Conservation (phyloP, 2,888 invertebrate species). For the Melanargia galathea region DNA sequence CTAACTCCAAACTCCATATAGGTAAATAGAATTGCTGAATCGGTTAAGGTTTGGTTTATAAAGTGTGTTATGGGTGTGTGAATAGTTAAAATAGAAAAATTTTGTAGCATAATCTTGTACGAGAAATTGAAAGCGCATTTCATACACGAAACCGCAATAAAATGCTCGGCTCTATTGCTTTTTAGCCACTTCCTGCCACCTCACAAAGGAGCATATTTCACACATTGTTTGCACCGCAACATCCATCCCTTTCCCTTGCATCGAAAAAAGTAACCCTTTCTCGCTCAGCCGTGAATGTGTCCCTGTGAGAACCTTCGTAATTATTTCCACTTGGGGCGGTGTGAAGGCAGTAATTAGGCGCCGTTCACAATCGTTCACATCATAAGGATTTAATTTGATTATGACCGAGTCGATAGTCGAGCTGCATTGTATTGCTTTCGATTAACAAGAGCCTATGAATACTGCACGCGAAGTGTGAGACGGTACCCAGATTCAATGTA, state of each 20-base stretch:
- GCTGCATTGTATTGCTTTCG: constrained; percentile 36
- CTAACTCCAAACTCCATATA: too few relatives aligned
- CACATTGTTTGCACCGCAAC: constrained; percentile 22
- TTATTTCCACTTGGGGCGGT: constrained; percentile 62
- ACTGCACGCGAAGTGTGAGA: constrained; percentile 6
- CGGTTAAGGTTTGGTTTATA: too few relatives aligned
- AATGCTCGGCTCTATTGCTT: constrained; percentile 2
- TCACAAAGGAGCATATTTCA: constrained; percentile 21
- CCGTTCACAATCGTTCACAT: constrained; percentile 56
- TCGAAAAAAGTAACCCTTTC: constrained; percentile 12
- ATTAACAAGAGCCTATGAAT: constrained; percentile 34
- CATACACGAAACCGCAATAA: constrained; percentile 14
- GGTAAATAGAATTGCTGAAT: too few relatives aligned
- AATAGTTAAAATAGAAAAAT: too few relatives aligned
- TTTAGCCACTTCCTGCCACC: constrained; percentile 20
- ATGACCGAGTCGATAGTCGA: constrained; percentile 51
- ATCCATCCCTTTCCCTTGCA: constrained; percentile 34
- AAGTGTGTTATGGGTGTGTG: too few relatives aligned
- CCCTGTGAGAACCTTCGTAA: constrained; percentile 71
- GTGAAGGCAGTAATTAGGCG: constrained; percentile 73
- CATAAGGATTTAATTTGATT: constrained; percentile 62
- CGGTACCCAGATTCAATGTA: not conserved
- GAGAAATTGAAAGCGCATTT: not conserved
- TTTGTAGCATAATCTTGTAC: not conserved
- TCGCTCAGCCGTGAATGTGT: constrained; percentile 31